These are phyloP conservation scores for Nineta flava DNA, from an alignment of 2,888 invertebrate species.

Conservation along the genomic window DNA sequence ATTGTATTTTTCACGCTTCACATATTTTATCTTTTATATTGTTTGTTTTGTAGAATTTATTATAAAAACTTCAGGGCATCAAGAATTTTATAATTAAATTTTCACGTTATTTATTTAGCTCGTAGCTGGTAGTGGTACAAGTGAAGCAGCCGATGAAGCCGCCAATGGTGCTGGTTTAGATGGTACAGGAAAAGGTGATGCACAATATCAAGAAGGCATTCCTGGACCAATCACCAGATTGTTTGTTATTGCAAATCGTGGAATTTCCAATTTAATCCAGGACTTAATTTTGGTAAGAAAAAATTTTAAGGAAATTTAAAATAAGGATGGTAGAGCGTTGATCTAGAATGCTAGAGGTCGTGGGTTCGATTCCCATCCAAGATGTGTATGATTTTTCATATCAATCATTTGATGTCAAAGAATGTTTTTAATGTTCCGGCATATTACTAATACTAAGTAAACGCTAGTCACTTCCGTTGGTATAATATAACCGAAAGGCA, in stretches of 20 bases:
- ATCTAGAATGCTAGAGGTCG: no score
- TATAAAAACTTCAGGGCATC: no score
- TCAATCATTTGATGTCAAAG: no score
- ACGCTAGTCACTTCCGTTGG: no score
- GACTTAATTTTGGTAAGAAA: conserved; percentile 65
- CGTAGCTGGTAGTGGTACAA: conserved; percentile 59
- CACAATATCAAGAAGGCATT: conserved; percentile 62
- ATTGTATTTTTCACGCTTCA: neutral
- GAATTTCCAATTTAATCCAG: conserved; percentile 72
- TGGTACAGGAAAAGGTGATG: conserved; percentile 41
- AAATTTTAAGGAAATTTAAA: neutral
- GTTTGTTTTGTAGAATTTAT: no score
- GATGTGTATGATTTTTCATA: no score
- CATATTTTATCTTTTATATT: neutral
- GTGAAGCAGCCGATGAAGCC: conserved; percentile 43
- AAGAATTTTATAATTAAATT: neutral
- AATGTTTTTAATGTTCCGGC: no score
- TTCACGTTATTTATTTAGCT: conserved; percentile 36
- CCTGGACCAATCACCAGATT: conserved; percentile 77
- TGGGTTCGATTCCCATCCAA: no score
- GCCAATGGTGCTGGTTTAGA: conserved; percentile 33
- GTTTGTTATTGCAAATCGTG: conserved; percentile 75
- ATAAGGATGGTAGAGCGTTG: neutral
- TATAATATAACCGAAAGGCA: no score
- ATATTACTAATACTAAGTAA: no score